phyloP scores from a whole-genome alignment of 1,140 invertebrate genomes.

The Halesus radiatus region DNA sequence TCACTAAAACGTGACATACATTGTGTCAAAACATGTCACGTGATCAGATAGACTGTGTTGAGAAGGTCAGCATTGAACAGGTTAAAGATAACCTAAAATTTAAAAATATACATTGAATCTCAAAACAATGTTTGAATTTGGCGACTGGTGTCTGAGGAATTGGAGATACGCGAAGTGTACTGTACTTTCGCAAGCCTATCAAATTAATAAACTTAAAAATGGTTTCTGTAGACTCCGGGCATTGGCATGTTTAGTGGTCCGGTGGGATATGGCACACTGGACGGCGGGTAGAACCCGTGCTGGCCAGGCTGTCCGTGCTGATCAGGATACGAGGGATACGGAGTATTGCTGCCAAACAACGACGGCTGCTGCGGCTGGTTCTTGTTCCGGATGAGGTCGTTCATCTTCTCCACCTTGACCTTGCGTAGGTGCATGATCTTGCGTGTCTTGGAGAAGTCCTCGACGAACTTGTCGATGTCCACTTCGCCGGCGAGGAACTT shows the following conservation, averaged over 20 bases:
- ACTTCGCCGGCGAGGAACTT: slow-evolving; percentile 81
- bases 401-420: slow-evolving; percentile 90
- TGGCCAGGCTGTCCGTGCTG: not conserved
- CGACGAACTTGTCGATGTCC: slow-evolving; percentile 84
- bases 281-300: slow-evolving; percentile 55
- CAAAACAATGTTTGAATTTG: too few relatives aligned
- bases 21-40: too few relatives aligned
- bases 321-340: slow-evolving; percentile 40
- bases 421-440: slow-evolving; percentile 85
- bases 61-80: too few relatives aligned
- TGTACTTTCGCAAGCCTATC: too few relatives aligned
- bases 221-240: slow-evolving; percentile 69
- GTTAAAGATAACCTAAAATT: too few relatives aligned
- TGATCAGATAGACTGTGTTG: too few relatives aligned
- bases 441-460: slow-evolving; percentile 80
- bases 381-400: slow-evolving; percentile 76
- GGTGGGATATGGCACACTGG: slow-evolving; percentile 70
- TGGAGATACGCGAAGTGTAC: too few relatives aligned
- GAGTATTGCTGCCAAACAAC: slow-evolving; percentile 49
- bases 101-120: too few relatives aligned
- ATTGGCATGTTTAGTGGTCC: slow-evolving; percentile 74
- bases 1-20: too few relatives aligned
- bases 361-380: slow-evolving; percentile 59
- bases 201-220: slow-evolving; percentile 60
- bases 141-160: too few relatives aligned